Conservation (phyloP, 2,888 invertebrate species). For the Lepeophtheirus nordmannii region DNA sequence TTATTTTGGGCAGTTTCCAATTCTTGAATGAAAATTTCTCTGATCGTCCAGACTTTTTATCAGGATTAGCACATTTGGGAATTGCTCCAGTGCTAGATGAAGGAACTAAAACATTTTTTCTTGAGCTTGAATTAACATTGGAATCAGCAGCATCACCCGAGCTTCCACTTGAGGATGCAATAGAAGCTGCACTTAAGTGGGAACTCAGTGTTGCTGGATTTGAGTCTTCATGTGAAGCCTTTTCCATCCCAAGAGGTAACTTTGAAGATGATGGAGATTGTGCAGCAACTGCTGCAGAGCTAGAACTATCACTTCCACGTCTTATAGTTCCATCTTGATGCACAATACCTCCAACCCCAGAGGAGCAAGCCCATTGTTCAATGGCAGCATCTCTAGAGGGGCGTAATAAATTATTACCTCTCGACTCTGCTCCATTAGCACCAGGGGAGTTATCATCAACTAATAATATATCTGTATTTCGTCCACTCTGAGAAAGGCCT, state of each 20-base stretch:
- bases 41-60: slow-evolving; percentile 46
- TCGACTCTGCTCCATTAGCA: background rate
- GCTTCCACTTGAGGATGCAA: slow-evolving; percentile 18
- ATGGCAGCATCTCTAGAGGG: slow-evolving; percentile 17
- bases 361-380: slow-evolving; percentile 24
- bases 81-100: slow-evolving; percentile 48
- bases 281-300: background rate
- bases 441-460: background rate
- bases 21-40: slow-evolving; percentile 42
- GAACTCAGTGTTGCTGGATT: background rate
- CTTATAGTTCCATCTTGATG: background rate
- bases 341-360: background rate
- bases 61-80: slow-evolving; percentile 79
- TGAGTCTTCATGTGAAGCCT: background rate
- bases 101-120: slow-evolving; percentile 8
- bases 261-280: background rate
- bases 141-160: slow-evolving; percentile 5
- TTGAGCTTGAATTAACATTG: background rate
- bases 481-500: background rate
- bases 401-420: slow-evolving; percentile 2
- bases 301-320: slow-evolving; percentile 1
- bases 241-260: background rate
- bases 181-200: slow-evolving; percentile 13
- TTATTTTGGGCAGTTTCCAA: slow-evolving; percentile 44
- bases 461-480: background rate